Evolutionary conservation across 2,888 invertebrate genomes (phyloP).

Genomic region (Chydorus sphaericus): DNA sequence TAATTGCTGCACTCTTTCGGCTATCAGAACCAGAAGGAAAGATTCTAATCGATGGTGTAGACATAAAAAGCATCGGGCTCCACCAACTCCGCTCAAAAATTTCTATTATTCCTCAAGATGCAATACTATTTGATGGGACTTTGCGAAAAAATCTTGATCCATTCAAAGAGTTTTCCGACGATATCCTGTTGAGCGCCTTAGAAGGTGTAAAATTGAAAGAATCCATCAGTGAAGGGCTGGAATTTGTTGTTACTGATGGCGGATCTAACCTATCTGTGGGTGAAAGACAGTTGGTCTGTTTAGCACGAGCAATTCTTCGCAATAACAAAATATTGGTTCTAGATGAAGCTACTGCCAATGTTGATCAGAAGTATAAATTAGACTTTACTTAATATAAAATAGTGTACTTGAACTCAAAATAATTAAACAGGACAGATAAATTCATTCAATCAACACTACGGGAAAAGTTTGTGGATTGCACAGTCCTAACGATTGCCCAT

Average conservation of each 20-base stretch:
- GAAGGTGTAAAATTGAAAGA: slow-evolving; percentile 13
- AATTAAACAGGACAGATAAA: slow-evolving; percentile 12
- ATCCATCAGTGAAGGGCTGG: too few species aligned
- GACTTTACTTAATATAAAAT: too few species aligned
- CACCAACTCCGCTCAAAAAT: slow-evolving; percentile 62
- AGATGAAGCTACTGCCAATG: slow-evolving; percentile 90
- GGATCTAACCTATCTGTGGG: slow-evolving; percentile 77
- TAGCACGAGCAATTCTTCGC: slow-evolving; percentile 72
- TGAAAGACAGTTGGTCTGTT: slow-evolving; percentile 74
- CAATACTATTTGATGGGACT: slow-evolving; percentile 73
- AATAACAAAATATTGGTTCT: slow-evolving; percentile 70
- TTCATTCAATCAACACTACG: slow-evolving; percentile 13
- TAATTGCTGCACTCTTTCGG: slow-evolving; percentile 32
- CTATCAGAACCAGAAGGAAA: slow-evolving; percentile 29
- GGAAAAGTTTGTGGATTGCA: slow-evolving; percentile 13
- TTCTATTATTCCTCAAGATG: slow-evolving; percentile 87
- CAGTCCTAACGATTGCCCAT: slow-evolving; percentile 15
- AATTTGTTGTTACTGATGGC: slow-evolving; percentile 46
- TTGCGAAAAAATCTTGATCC: slow-evolving; percentile 36
- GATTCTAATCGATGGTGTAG: slow-evolving; percentile 31
- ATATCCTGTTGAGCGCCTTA: slow-evolving; percentile 10
- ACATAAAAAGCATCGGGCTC: slow-evolving; percentile 31
- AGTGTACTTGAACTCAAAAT: too few species aligned
- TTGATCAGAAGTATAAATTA: slow-evolving; percentile 58
- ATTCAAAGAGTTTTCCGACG: slow-evolving; percentile 26